These are phyloP conservation scores for Hetaerina americana DNA, from an alignment of 1,140 invertebrate genomes.

Conservation along the genomic window DNA sequence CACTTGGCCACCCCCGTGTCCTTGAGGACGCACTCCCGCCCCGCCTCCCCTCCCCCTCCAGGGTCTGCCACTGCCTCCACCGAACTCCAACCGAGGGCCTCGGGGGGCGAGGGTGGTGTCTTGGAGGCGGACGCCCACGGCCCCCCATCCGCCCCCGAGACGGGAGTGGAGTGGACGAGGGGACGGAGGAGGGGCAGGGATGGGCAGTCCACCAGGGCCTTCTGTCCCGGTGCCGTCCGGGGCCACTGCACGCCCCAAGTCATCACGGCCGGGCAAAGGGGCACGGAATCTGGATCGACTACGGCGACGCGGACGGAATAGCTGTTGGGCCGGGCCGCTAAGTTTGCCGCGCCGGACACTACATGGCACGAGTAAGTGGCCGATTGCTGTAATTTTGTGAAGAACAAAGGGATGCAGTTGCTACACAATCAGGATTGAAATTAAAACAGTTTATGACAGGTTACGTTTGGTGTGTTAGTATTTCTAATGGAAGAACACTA, in stretches of 20 bases:
- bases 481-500: too few species aligned
- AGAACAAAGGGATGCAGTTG: constrained; percentile 18
- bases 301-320: constrained; percentile 40
- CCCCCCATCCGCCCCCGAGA: background rate
- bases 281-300: constrained; percentile 39
- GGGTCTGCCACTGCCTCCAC: background rate
- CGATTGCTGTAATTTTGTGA: constrained; percentile 36
- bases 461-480: too few species aligned
- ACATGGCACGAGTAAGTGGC: constrained; percentile 45
- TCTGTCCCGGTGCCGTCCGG: constrained; percentile 43
- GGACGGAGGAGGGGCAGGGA: constrained; percentile 12
- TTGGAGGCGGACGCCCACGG: background rate
- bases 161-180: background rate
- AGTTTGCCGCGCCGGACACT: constrained; percentile 38
- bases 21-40: constrained; percentile 40
- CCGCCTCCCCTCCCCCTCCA: constrained; percentile 22
- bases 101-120: background rate
- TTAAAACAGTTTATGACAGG: too few species aligned
- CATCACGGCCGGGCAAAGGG: constrained; percentile 34
- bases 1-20: constrained; percentile 48
- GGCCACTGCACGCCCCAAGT: constrained; percentile 38
- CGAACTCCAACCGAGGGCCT: background rate
- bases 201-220: constrained; percentile 44
- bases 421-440: too few species aligned
- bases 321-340: constrained; percentile 31